A percentile compares a stretch with the other conserved stretches of the same genome.
phyloP scores from a whole-genome alignment of 53 echinoderm and acorn worm species.

The Patiria pectinifera region DNA sequence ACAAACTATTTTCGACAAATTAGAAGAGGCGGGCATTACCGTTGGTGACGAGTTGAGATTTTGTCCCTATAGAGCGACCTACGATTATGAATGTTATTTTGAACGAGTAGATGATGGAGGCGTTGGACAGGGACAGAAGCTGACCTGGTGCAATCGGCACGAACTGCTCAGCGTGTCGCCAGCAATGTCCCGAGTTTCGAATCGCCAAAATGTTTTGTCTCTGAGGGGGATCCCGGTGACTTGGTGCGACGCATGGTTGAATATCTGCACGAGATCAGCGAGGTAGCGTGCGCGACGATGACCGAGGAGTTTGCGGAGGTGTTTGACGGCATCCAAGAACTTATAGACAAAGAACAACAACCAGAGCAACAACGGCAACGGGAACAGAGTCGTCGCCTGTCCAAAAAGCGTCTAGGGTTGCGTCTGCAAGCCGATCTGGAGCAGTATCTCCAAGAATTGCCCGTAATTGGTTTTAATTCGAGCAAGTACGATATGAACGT shows the following conservation, averaged over 20 bases:
- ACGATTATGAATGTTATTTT: too few species aligned
- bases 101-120: background rate
- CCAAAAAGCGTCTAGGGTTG: too few species aligned
- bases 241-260: slow-evolving; percentile 50
- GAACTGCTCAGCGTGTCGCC: slow-evolving; percentile 9
- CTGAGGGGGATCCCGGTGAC: background rate
- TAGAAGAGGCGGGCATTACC: background rate
- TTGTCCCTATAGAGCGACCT: background rate
- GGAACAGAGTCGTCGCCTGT: too few species aligned
- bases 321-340: background rate
- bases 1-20: background rate
- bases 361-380: too few species aligned
- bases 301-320: background rate
- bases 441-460: slow-evolving; percentile 6
- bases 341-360: too few species aligned
- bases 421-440: background rate
- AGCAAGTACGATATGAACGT: slow-evolving; percentile 59
- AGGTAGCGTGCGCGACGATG: background rate
- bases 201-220: background rate
- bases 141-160: background rate
- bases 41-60: background rate
- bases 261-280: slow-evolving; percentile 41
- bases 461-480: slow-evolving; percentile 64
- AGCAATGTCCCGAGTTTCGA: background rate
- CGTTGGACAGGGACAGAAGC: background rate